These are phyloP conservation scores for Bucorvus abyssinicus DNA, from an alignment of 2,797 vertebrate genomes.

Conservation along the genomic window DNA sequence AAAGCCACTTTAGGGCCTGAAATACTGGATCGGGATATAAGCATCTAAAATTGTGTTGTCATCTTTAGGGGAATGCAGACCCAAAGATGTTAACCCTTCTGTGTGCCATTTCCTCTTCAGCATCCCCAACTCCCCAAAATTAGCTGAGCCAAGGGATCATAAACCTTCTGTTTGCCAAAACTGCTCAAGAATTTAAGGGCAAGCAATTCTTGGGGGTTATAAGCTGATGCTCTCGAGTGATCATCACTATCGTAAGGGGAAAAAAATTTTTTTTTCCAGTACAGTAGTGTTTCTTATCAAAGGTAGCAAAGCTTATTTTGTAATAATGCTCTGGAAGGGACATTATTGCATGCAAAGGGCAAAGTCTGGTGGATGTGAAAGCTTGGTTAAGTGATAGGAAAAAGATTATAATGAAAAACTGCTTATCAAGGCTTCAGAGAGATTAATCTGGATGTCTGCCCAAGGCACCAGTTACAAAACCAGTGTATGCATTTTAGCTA, in stretches of 20 bases:
- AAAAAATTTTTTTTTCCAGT: background rate
- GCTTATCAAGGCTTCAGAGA: background rate
- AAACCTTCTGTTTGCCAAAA: background rate
- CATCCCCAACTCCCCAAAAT: background rate
- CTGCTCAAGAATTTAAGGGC: background rate
- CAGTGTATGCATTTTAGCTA: background rate
- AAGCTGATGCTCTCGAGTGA: background rate
- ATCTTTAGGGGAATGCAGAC: background rate
- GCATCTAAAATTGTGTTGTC: background rate
- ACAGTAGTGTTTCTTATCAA: background rate
- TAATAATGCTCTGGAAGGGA: background rate
- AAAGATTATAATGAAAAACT: background rate
- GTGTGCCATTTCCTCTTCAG: background rate
- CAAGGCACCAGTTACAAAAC: background rate
- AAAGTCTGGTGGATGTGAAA: slow-evolving; percentile 37
- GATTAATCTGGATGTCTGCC: background rate
- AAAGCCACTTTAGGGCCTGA: background rate
- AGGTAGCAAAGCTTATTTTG: background rate
- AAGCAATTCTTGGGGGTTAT: background rate
- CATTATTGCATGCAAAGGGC: background rate
- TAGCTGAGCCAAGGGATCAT: background rate
- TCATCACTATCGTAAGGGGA: background rate
- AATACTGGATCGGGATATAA: background rate
- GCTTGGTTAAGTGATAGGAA: slow-evolving; percentile 8
- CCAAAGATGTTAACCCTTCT: background rate